A percentile compares a stretch with the other conserved stretches of the same genome.
Conservation (phyloP, 2,113 vertebrate genomes). For the Enhydra lutris region DNA sequence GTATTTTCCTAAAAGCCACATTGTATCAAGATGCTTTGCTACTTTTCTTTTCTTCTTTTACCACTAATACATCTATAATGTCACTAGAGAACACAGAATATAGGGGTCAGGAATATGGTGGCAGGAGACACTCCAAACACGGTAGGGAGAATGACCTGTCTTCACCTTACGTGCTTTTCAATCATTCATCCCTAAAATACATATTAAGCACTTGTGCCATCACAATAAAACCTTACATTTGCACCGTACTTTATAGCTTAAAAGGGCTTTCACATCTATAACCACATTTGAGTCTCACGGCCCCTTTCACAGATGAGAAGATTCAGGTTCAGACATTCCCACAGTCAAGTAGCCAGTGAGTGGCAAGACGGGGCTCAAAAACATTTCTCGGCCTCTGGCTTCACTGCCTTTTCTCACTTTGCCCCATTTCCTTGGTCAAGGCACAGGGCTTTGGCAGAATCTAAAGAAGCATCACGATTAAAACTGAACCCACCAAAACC, state of each 20-base stretch:
- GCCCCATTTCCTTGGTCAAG: neutral
- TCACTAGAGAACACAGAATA: neutral
- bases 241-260: neutral
- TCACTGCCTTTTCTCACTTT: neutral
- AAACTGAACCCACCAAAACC: neutral
- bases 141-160: neutral
- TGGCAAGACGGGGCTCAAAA: neutral
- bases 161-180: neutral
- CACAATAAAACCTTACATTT: neutral
- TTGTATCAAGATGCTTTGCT: neutral
- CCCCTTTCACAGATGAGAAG: conserved; percentile 31
- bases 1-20: conserved; percentile 36
- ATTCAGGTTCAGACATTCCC: neutral
- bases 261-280: neutral
- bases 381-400: neutral
- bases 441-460: neutral
- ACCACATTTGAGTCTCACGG: neutral
- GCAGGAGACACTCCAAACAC: neutral
- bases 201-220: neutral
- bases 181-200: neutral
- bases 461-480: neutral
- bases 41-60: neutral
- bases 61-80: neutral
- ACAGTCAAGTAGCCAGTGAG: neutral
- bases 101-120: neutral